A percentile compares a stretch with the other conserved stretches of the same genome.
Evolutionary conservation across 2,113 vertebrate species (phyloP).

Genomic region (Paralichthys olivaceus): DNA sequence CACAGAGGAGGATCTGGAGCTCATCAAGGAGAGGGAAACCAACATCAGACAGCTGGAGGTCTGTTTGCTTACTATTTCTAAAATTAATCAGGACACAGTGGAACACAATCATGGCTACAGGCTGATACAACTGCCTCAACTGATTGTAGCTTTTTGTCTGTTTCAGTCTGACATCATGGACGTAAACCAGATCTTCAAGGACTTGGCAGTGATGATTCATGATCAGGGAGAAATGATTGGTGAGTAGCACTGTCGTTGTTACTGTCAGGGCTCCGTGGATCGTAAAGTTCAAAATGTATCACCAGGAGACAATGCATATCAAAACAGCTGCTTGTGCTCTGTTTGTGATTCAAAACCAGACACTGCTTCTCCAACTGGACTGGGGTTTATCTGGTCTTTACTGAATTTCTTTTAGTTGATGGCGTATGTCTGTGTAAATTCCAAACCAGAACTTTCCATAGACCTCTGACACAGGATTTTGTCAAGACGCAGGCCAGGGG

Average conservation of each 20-base stretch:
- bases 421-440: too few species aligned
- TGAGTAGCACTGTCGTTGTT: constrained; percentile 71
- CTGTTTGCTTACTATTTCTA: background rate
- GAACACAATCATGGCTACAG: too few species aligned
- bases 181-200: constrained; percentile 99
- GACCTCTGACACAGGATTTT: too few species aligned
- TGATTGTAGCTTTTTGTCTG: background rate
- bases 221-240: constrained; percentile 98
- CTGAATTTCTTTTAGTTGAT: too few species aligned
- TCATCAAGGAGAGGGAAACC: constrained; percentile 95
- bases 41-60: constrained; percentile 96
- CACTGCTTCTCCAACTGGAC: too few species aligned
- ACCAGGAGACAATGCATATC: too few species aligned
- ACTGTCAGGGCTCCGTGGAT: background rate
- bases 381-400: too few species aligned
- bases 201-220: constrained; percentile 98
- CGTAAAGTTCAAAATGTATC: too few species aligned
- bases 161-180: constrained; percentile 95
- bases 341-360: too few species aligned
- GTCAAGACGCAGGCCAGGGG: too few species aligned
- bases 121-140: background rate
- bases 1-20: constrained; percentile 95
- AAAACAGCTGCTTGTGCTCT: too few species aligned
- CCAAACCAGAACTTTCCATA: too few species aligned
- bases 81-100: background rate